These are phyloP conservation scores for Drosophila subobscura DNA, from an alignment of 1,140 invertebrate genomes.

Conservation along the genomic window DNA sequence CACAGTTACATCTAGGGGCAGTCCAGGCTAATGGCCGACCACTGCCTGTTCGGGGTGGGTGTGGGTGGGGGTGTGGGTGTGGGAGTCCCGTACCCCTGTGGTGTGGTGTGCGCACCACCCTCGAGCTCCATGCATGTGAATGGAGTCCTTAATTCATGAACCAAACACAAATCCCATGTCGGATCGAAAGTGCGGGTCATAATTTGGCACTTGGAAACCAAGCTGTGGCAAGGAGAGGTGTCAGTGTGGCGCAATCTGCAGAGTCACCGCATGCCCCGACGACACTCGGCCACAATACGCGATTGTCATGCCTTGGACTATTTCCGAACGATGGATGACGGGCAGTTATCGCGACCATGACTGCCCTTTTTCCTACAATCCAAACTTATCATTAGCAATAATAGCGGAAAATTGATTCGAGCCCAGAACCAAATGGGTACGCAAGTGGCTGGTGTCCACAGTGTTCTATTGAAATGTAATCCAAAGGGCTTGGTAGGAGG, in stretches of 20 bases:
- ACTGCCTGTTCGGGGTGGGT: too few species aligned
- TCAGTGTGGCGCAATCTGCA: constrained; percentile 1
- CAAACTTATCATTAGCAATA: background rate
- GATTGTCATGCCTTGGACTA: constrained; percentile 27
- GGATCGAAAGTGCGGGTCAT: constrained; percentile 8
- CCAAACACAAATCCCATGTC: background rate
- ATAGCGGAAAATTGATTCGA: constrained; percentile 7
- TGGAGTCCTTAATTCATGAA: constrained; percentile 29
- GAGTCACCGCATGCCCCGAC: constrained; percentile 28
- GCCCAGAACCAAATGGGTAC: too few species aligned
- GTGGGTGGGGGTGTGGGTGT: too few species aligned
- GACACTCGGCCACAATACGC: constrained; percentile 17
- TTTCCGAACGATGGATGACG: constrained; percentile 34
- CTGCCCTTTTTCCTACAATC: background rate
- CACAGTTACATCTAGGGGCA: background rate
- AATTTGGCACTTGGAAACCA: constrained; percentile 48
- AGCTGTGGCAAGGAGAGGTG: background rate
- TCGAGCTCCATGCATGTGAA: background rate
- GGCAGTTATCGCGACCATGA: constrained; percentile 16
- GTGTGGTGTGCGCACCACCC: background rate
- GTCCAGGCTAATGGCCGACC: constrained; percentile 21
- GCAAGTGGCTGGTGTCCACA: too few species aligned
- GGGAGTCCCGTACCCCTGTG: too few species aligned
- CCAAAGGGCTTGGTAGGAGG: too few species aligned
- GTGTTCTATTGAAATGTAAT: too few species aligned